Conservation (phyloP, 2,888 invertebrate genomes). For the Idaea biselata region DNA sequence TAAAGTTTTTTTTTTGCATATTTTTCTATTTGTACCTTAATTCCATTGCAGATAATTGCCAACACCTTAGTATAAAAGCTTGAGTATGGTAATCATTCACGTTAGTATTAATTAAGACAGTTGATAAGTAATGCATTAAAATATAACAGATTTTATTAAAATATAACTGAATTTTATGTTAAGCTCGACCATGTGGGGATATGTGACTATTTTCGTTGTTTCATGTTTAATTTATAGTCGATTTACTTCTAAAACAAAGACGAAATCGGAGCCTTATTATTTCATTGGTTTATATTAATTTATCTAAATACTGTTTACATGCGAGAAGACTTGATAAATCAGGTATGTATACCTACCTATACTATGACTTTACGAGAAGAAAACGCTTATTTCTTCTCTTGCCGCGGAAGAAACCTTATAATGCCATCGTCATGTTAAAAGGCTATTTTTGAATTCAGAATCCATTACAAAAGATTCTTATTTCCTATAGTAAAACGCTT, state of each 20-base stretch:
- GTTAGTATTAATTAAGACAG: neutral
- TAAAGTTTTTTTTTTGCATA: neutral
- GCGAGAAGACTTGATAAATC: too few species aligned
- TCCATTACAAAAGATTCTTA: too few species aligned
- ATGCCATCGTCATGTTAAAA: too few species aligned
- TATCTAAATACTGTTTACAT: neutral
- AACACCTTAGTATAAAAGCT: neutral
- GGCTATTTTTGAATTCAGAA: too few species aligned
- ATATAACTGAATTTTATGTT: neutral
- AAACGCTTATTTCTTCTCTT: too few species aligned
- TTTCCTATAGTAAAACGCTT: too few species aligned
- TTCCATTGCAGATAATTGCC: neutral
- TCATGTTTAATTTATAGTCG: neutral
- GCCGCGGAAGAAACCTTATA: too few species aligned
- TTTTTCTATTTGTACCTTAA: neutral
- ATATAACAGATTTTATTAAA: neutral
- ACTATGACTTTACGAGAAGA: too few species aligned
- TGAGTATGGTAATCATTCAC: neutral
- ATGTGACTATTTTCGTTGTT: neutral
- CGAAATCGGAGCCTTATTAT: neutral
- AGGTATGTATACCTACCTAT: too few species aligned
- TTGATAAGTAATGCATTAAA: neutral
- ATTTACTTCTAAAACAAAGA: neutral
- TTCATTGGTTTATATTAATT: neutral
- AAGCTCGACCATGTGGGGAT: neutral